Conservation (phyloP, 2,113 vertebrate genomes). For the Dromiciops gliroides region DNA sequence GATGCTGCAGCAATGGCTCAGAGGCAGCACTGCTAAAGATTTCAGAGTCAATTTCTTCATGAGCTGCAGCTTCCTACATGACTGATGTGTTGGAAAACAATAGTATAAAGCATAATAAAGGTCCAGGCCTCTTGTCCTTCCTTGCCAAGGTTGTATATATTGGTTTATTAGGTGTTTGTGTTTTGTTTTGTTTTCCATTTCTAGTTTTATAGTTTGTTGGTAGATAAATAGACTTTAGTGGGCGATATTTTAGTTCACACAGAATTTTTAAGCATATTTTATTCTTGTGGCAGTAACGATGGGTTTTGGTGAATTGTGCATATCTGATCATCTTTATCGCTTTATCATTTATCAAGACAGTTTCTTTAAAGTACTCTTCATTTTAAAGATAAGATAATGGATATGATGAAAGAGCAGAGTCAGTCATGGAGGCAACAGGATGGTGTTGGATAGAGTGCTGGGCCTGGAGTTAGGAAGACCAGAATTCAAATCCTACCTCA, state of each 20-base stretch:
- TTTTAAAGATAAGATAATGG: not conserved
- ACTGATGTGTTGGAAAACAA: not conserved
- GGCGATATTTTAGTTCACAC: not conserved
- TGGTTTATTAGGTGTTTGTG: not conserved
- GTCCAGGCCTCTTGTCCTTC: not conserved
- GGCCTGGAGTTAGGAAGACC: not conserved
- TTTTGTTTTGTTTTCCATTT: not conserved
- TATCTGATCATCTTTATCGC: not conserved
- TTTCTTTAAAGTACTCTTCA: not conserved
- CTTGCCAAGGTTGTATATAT: not conserved
- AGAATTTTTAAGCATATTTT: not conserved
- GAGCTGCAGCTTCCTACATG: not conserved
- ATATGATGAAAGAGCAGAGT: not conserved
- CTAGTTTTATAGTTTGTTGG: not conserved
- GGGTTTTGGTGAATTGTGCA: not conserved
- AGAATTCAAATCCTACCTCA: not conserved
- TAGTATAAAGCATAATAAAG: not conserved
- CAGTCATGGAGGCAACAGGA: not conserved
- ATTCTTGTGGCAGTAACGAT: not conserved
- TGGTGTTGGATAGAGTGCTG: not conserved
- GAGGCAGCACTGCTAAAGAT: not conserved
- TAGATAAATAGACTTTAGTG: not conserved
- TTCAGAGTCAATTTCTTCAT: not conserved
- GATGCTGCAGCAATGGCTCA: not conserved
- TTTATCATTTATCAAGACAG: not conserved